Percentiles rank a stretch among this genome's conserved stretches.
These are phyloP conservation scores for Megalurothrips usitatus DNA, from an alignment of 2,888 invertebrate genomes.

Conservation along the genomic window DNA sequence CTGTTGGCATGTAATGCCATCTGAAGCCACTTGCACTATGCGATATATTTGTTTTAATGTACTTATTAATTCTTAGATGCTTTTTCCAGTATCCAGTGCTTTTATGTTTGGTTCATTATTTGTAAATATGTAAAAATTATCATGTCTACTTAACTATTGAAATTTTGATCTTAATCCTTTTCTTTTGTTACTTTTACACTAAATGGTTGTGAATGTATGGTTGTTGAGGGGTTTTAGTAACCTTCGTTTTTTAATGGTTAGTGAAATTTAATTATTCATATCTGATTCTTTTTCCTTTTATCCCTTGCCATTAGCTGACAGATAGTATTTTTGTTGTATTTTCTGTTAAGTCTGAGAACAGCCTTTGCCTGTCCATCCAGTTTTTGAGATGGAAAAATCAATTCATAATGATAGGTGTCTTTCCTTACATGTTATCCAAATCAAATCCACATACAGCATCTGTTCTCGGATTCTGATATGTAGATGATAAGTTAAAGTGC, in stretches of 20 bases:
- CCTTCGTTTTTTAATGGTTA: slow-evolving; percentile 1
- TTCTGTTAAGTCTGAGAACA: not conserved
- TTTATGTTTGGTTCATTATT: slow-evolving; percentile 12
- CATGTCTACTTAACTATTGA: slow-evolving; percentile 17
- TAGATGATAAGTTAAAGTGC: too few relatives aligned
- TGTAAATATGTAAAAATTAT: slow-evolving; percentile 14
- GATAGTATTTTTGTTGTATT: slow-evolving; percentile 23
- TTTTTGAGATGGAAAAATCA: not conserved
- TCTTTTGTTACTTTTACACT: slow-evolving; percentile 15
- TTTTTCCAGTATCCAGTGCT: slow-evolving; percentile 13
- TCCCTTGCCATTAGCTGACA: not conserved
- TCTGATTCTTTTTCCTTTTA: not conserved
- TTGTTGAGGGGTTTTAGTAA: slow-evolving; percentile 11
- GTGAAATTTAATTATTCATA: slow-evolving; percentile 5
- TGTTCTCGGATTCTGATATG: too few relatives aligned
- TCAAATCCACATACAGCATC: not conserved
- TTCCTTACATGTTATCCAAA: not conserved
- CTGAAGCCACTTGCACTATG: slow-evolving; percentile 18
- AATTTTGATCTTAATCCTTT: slow-evolving; percentile 15
- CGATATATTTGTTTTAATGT: slow-evolving; percentile 9
- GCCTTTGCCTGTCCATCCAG: not conserved
- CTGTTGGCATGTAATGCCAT: slow-evolving; percentile 10
- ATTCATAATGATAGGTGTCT: too few relatives aligned
- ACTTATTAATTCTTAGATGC: slow-evolving; percentile 15
- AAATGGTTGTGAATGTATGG: slow-evolving; percentile 25